Percentiles rank a stretch among this genome's conserved stretches.
Evolutionary conservation across 2,888 invertebrate genomes (phyloP).

Genomic region (Rhagium mordax): DNA sequence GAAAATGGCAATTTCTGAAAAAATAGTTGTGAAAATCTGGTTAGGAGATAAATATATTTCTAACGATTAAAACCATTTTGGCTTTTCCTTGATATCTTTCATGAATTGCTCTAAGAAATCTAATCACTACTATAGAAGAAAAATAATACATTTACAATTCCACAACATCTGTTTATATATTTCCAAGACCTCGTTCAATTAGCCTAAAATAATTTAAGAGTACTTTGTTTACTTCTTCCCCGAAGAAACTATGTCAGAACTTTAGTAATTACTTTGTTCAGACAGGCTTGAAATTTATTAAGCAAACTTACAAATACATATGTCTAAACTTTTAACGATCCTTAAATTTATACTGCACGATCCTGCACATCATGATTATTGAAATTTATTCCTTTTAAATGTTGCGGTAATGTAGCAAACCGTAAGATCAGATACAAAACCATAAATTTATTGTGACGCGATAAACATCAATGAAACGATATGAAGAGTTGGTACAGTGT

Average conservation of each 20-base stretch:
- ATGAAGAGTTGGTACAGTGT: too few relatives aligned
- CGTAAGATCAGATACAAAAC: neutral
- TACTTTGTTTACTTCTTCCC: slow-evolving; percentile 49
- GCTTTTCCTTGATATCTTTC: too few relatives aligned
- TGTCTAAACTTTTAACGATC: slow-evolving; percentile 44
- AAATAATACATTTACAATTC: neutral
- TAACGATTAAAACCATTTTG: too few relatives aligned
- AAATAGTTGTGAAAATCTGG: too few relatives aligned
- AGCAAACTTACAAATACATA: slow-evolving; percentile 48
- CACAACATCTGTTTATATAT: neutral
- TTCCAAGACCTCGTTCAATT: slow-evolving; percentile 36
- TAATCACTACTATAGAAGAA: too few relatives aligned
- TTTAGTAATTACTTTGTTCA: slow-evolving; percentile 50
- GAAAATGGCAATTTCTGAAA: too few relatives aligned
- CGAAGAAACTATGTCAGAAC: slow-evolving; percentile 46
- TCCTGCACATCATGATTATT: slow-evolving; percentile 1
- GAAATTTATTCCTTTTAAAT: neutral
- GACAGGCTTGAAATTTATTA: slow-evolving; percentile 52
- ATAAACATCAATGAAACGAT: neutral
- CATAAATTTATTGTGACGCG: neutral
- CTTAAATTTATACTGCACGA: slow-evolving; percentile 38
- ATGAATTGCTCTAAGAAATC: too few relatives aligned
- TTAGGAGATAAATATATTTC: too few relatives aligned
- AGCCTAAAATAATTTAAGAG: slow-evolving; percentile 36
- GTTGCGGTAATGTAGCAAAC: neutral